Evolutionary conservation across 2,797 vertebrate species (phyloP), one percentile per base, ranked within the genome.

Genomic region (Euphonia xanthogaster): DNA sequence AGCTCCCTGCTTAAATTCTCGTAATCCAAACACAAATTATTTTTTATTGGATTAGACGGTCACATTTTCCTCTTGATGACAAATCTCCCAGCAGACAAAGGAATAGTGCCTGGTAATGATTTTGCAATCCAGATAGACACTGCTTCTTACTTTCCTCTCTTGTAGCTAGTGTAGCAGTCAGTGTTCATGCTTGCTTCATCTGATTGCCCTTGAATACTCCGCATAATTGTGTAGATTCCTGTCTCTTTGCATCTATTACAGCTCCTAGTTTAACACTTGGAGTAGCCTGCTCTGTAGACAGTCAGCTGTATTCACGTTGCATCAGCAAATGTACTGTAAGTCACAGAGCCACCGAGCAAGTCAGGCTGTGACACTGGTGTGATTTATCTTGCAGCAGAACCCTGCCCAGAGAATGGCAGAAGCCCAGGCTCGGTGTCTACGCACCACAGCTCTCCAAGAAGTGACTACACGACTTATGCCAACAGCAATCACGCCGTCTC

Each of bases 361-460:
- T 66, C 88, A 61, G 79, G 12, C 15, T 30, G 31, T 88, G 47
- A 68, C 58, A 68, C 72, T 57, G 42, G 25, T 40, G 9, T 94
- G 30, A 79, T 85, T 83, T 98, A 31, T 95, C 25, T 97, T 97
- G 30, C 95, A 99, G 99, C 98, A 68, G 99, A 99, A 60, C 96
- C 98, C 3, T 99, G 99, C 96, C 98, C 99, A 44, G 99, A 99
- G 97, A 99, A 99, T 58, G 99, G 99, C 68, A 98, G 99, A 91
- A 99, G 99, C 97, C 98, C 99, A 30, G 99, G 99, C 79, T 99
- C 99, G 0, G 98, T 99, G 54, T 99, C 99, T 60, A 99, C 99
- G 3, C 99, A 99, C 96, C 99, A 99, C 98, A 99, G 99, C 96
- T 99, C 99, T 57, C 99, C 99, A 5, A 98, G 98, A 96, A 99